Base-by-base conservation (phyloP, 2,113 vertebrate species). In the Galemys pyrenaicus region DNA sequence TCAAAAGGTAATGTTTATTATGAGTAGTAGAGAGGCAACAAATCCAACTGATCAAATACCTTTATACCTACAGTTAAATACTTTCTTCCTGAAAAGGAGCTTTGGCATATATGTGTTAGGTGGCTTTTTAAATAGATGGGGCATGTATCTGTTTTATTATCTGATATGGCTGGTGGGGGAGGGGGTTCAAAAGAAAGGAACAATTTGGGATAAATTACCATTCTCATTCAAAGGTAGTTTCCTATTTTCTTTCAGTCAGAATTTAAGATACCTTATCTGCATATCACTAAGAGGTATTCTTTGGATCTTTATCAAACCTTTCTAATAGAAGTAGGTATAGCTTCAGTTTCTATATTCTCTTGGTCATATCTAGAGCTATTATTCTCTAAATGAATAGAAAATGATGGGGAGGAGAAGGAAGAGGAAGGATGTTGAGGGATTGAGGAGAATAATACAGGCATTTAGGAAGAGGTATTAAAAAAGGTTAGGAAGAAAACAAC, bases 201-300 rank as follows among this genome's bases (percentile, higher is more conserved):
- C 86, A 9, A 94, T 88, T 0, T 74, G 6, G 20, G 67, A 4
- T 32, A 87, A 89, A 82, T 41, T 82, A 88, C 49, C 74, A 93
- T 91, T 92, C 46, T 73, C 58, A 92, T 74, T 92, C 62, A 95
- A 89, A 92, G 64, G 51, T 16, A 12, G 60, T 20, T 91, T 94
- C 62, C 56, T 87, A 65, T 71, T 92, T 79, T 22, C 41, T 91
- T 30, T 79, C 35, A 90, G 81, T 77, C 51, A 68, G 60, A 32
- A 94, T 39, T 78, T 13, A 84, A 94, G 49, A 78, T n/a, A 82
- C 15, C 15, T 68, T 28, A 56, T 60, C 60, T 73, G 41, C 26
- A 12, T n/a, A 39, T 10, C 44, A 46, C 11, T 68, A 78, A 89
- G 44, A 65, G n/a, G 37, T 51, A 56, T 10, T 68, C n/a, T 91